phyloP scores from a whole-genome alignment of 2,113 vertebrate species.

The Petaurus breviceps region DNA sequence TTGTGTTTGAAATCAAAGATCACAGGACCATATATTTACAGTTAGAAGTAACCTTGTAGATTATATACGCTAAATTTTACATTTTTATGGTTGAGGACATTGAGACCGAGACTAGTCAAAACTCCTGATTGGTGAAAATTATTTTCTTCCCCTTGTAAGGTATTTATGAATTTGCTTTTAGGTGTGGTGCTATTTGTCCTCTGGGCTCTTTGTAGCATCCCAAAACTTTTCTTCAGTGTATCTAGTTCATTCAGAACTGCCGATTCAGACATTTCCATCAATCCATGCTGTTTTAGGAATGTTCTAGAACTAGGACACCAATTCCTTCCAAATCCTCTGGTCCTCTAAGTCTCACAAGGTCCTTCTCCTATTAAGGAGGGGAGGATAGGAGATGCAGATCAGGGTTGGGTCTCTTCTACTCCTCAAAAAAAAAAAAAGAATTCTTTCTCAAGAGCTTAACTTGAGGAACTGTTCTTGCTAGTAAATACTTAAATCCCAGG shows the following conservation, averaged over 20 bases:
- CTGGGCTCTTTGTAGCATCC: neutral
- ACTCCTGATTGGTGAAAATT: neutral
- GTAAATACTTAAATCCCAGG: neutral
- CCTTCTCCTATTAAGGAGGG: neutral
- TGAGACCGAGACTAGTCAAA: neutral
- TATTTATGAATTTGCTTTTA: neutral
- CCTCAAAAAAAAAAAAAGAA: neutral
- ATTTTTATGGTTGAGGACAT: neutral
- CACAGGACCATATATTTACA: neutral
- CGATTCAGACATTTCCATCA: neutral
- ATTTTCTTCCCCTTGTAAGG: neutral
- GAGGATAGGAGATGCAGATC: neutral
- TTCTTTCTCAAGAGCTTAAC: neutral
- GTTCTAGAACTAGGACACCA: neutral
- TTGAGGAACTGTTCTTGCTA: neutral
- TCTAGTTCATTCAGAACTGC: neutral
- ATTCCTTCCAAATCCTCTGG: neutral
- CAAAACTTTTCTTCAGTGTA: neutral
- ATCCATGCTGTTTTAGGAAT: neutral
- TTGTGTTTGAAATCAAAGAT: neutral
- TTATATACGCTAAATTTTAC: neutral
- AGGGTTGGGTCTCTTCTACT: neutral
- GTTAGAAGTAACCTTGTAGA: neutral
- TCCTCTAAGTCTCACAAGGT: neutral
- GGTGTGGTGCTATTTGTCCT: neutral